These are phyloP conservation scores for Ceratosolen solmsi DNA, from an alignment of 1,140 invertebrate species.

Conservation along the genomic window DNA sequence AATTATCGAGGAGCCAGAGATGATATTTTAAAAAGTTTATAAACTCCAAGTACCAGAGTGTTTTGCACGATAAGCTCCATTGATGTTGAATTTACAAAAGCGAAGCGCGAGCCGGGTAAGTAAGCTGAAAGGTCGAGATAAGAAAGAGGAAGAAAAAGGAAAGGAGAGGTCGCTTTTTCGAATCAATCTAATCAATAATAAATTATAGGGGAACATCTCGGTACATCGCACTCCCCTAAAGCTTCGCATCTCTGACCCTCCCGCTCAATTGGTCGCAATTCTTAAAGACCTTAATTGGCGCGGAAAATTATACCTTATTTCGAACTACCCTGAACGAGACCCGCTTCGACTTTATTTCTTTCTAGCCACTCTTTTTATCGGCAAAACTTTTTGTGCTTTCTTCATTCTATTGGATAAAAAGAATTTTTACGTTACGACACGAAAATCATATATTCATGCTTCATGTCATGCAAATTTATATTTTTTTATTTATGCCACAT, in stretches of 20 bases:
- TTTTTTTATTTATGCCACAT: too few relatives aligned
- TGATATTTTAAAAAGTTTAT: not conserved
- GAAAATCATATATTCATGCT: not conserved
- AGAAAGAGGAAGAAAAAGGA: constrained; percentile 12
- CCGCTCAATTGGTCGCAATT: constrained; percentile 74
- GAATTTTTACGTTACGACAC: not conserved
- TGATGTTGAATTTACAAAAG: not conserved
- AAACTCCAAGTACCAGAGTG: not conserved
- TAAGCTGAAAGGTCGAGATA: constrained; percentile 21
- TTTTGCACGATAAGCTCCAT: constrained; percentile 36
- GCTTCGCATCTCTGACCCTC: constrained; percentile 60
- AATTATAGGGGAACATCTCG: constrained; percentile 70
- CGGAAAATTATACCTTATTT: constrained; percentile 75
- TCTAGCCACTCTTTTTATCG: constrained; percentile 41
- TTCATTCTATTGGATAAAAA: not conserved
- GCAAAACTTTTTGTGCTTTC: constrained; percentile 26
- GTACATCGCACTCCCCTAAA: constrained; percentile 66
- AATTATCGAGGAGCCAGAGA: too few relatives aligned
- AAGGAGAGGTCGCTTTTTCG: constrained; percentile 51
- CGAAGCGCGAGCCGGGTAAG: not conserved
- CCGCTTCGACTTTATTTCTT: constrained; percentile 35
- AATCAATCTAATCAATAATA: constrained; percentile 74
- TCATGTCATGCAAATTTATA: not conserved
- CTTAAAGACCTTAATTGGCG: constrained; percentile 75
- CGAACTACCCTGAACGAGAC: constrained; percentile 38